Base-by-base conservation (phyloP, 2,113 vertebrate species). In the Maccullochella peelii region DNA sequence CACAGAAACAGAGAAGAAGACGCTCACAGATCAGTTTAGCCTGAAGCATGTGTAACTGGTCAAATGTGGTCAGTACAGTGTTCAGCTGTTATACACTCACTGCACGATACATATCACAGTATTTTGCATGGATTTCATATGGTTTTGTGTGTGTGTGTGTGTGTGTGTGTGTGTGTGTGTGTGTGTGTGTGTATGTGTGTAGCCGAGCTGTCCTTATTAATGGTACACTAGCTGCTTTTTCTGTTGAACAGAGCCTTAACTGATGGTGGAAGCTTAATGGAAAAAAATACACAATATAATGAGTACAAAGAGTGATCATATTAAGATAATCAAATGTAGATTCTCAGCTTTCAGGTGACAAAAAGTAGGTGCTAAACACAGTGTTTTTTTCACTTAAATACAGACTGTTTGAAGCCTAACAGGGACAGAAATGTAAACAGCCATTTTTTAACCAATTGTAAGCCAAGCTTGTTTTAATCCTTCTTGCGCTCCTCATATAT, bases 71-170 rank as follows among this genome's bases (percentile, higher is more conserved):
- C 47, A 30, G 12, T 1, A 18, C n/a, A 16, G 14, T 25, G 36
- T n/a, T 15, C 23, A 47, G 52, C 47, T 73, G 63, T 10, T 49
- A 1, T 4, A 11, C 8, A 18, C 54, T 36, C 55, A 36, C 23
- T 27, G 68, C 21, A 15, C 0, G 0, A 55, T 44, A 8, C 1
- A 33, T 30, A 16, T 55, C 57, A 50, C 0, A 30, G 58, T 59
- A 23, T 9, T 76, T 71, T 72, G 47, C 72, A 72, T 71, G 36
- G 15, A 42, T 42, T 21, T 25, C 61, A 42, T 65, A 30, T 44
- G 0, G 25, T 63, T 21, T 12, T 5, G 47, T 65, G n/a, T 20
- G 40, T 30, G 42, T 50, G 79, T 52, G 54, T 14, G 20, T 25
- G 54, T 33, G 33, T 33, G 33, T 33, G 33, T 54, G 52, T 7